Conservation (phyloP, 2,113 vertebrate species). For the Halichoerus grypus region DNA sequence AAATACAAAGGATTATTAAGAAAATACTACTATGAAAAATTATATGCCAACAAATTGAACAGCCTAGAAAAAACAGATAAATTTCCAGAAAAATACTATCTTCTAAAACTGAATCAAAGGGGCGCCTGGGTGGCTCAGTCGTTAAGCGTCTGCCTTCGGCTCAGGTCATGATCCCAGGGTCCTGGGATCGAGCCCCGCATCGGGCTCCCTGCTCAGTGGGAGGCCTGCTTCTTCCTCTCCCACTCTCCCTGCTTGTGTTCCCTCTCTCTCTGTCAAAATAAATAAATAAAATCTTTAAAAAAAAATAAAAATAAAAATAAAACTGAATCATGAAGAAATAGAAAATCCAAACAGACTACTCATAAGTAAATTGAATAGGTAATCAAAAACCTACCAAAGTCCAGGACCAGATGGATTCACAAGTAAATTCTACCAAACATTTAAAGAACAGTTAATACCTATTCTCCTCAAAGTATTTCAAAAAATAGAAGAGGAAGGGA, state of each 20-base stretch:
- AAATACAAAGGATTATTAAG: not conserved
- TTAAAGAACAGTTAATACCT: not conserved
- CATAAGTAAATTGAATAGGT: not conserved
- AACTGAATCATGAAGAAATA: not conserved
- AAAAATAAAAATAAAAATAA: not conserved
- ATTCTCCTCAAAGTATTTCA: not conserved
- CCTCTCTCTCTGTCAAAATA: too few species aligned
- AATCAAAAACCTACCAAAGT: not conserved
- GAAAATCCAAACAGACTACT: not conserved
- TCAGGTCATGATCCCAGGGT: too few species aligned
- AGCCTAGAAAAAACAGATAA: not conserved
- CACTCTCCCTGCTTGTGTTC: too few species aligned
- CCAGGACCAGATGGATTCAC: not conserved
- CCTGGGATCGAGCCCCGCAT: too few species aligned
- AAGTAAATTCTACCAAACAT: not conserved
- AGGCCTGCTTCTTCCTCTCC: too few species aligned
- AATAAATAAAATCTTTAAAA: too few species aligned
- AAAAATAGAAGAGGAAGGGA: not conserved
- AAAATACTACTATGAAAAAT: not conserved
- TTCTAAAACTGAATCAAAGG: not conserved
- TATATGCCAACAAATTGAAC: not conserved
- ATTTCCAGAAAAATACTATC: not conserved
- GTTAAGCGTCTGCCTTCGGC: too few species aligned
- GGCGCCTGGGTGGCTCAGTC: too few species aligned
- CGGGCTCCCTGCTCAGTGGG: too few species aligned